Base-by-base conservation (phyloP, 1,140 invertebrate species). In the Antheraea pernyi region DNA sequence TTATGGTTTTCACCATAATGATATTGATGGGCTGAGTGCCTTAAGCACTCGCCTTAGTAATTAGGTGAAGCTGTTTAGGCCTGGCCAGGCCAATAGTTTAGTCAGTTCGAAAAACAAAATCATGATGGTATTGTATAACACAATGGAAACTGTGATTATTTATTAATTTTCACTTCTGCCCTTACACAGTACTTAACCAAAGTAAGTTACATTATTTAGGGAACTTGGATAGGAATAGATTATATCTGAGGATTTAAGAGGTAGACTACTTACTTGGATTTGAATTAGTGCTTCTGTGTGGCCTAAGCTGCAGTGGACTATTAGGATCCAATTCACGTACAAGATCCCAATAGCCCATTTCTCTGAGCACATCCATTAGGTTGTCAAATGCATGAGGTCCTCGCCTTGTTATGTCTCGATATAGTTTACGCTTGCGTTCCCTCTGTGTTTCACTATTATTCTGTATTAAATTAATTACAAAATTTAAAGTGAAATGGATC, bases 371-470 rank as follows among this genome's bases (percentile, higher is more conserved):
- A n/a, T 92, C 91, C 7, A 92, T 62, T 19, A 93, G 79, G 30
- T 86, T 81, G 7, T 70, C 71, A 74, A 93, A 93, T 1, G 92
- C 92, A 13, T 84, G 67, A 3, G 92, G 92, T 13, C 92, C 92
- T 19, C 91, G 81, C 16, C 85, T 70, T 53, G 76, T 84, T 46
- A 91, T 80, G 30, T 91, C 86, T 30, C 77, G 74, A 68, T 89
- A 93, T 16, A 93, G 68, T 30, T 75, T 70, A 0, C 88, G 77
- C 64, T 91, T 92, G 9, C 87, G 76, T 5, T 71, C 72, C n/a
- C 86, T 74, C 13, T 36, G 19, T n/a, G 65, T 59, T 30, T 37
- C 18, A 30, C 42, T 67, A 18, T 30, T 53, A 67, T 67, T 39
- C 65, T 67, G 18, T 37, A 59, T 13, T 13, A 53, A 53, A 13